These are phyloP conservation scores for Sympetrum striolatum DNA, from an alignment of 2,888 invertebrate species.

Conservation along the genomic window DNA sequence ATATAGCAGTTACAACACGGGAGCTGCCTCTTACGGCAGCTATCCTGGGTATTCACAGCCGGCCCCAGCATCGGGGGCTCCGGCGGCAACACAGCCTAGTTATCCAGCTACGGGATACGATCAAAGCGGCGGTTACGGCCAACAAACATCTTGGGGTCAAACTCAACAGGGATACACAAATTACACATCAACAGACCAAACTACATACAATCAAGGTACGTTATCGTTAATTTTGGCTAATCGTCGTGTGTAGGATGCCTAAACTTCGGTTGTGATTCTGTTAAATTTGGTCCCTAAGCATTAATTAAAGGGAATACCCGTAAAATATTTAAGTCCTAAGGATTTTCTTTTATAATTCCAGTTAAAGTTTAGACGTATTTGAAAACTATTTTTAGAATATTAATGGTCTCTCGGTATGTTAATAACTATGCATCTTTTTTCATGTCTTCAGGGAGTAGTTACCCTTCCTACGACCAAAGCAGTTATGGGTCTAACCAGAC, in stretches of 20 bases:
- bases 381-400: no score
- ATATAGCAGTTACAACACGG: conserved; percentile 49
- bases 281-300: not conserved
- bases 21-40: conserved; percentile 49
- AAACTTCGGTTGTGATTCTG: not conserved
- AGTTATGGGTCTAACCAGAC: conserved; percentile 28
- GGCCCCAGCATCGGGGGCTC: conserved; percentile 48
- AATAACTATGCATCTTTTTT: not conserved
- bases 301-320: not conserved
- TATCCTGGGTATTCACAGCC: conserved; percentile 50
- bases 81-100: conserved; percentile 46
- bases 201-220: conserved; percentile 28
- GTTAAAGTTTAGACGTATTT: no score
- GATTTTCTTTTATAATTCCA: no score
- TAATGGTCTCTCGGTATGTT: no score
- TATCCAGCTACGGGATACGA: conserved; percentile 49
- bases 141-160: conserved; percentile 48
- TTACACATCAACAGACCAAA: conserved; percentile 35
- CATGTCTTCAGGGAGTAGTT: conserved; percentile 7
- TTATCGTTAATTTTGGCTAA: not conserved
- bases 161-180: conserved; percentile 45
- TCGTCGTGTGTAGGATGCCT: not conserved
- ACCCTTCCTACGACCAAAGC: conserved; percentile 31
- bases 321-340: not conserved
- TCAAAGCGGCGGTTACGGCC: conserved; percentile 48